A percentile compares a stretch with the other conserved stretches of the same genome.
These are phyloP conservation scores for Metalampra italica DNA, from an alignment of 2,888 invertebrate species.

Conservation along the genomic window DNA sequence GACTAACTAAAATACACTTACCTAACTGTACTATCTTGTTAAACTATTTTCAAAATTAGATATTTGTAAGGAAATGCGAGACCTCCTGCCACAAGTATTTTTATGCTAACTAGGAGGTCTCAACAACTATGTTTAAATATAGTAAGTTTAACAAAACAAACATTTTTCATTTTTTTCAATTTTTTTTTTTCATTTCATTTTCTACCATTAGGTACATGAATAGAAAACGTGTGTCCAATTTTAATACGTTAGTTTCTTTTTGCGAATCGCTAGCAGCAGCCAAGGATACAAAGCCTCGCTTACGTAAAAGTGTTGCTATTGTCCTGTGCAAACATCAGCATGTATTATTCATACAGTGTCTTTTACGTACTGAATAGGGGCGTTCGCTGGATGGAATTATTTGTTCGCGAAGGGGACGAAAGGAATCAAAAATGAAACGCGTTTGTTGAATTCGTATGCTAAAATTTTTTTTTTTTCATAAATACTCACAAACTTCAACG, in stretches of 20 bases:
- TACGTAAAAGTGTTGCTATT: slow-evolving; percentile 52
- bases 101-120: no score
- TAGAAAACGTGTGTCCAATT: background rate
- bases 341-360: slow-evolving; percentile 62
- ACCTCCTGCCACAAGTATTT: no score
- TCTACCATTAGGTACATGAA: no score
- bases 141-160: no score
- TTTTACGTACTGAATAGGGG: slow-evolving; percentile 35
- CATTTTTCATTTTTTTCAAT: no score
- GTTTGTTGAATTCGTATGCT: background rate
- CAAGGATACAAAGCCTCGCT: slow-evolving; percentile 37
- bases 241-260: slow-evolving; percentile 16
- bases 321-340: slow-evolving; percentile 52
- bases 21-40: no score
- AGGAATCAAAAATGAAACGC: background rate
- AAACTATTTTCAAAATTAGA: no score
- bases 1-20: no score
- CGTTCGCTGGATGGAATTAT: slow-evolving; percentile 24
- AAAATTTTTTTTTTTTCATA: background rate
- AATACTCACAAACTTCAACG: no score
- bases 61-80: no score
- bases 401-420: slow-evolving; percentile 10
- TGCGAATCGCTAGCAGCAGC: slow-evolving; percentile 17
- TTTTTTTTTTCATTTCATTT: background rate
- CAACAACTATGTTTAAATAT: no score